phyloP scores from a whole-genome alignment of 2,113 vertebrate genomes.

The Myiagra hebetior region DNA sequence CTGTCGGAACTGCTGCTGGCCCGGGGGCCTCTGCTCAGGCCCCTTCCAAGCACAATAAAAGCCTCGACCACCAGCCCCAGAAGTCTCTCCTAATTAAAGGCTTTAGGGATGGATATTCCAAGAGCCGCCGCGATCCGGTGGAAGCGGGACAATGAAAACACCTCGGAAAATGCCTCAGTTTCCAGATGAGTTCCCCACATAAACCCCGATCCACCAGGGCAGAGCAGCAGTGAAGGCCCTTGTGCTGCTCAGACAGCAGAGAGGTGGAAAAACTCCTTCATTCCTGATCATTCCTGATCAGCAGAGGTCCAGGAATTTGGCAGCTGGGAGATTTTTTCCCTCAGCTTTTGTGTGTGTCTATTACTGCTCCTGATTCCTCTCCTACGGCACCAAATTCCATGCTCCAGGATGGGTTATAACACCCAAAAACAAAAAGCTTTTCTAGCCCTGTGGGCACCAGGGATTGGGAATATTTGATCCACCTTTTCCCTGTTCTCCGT shows the following conservation, averaged over 20 bases:
- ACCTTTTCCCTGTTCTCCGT: background rate
- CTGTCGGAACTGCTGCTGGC: background rate
- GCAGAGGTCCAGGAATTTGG: background rate
- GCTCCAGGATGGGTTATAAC: background rate
- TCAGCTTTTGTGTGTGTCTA: background rate
- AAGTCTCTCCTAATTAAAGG: slow-evolving; percentile 26
- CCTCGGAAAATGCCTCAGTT: background rate
- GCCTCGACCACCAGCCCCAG: slow-evolving; percentile 1
- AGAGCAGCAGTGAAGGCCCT: background rate
- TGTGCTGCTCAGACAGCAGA: background rate
- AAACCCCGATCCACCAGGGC: background rate
- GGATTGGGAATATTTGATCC: background rate
- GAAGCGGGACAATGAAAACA: slow-evolving; percentile 44
- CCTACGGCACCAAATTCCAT: background rate
- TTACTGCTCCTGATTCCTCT: background rate
- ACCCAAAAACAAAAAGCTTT: background rate
- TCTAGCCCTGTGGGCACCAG: background rate
- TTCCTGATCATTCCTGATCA: background rate
- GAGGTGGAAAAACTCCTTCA: background rate
- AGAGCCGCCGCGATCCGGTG: background rate
- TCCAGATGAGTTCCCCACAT: background rate
- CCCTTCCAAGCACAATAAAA: slow-evolving; percentile 38
- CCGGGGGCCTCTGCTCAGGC: background rate
- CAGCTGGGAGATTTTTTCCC: background rate
- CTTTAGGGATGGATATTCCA: slow-evolving; percentile 11